These are phyloP conservation scores for Drosophila kikkawai DNA, from an alignment of 1,140 invertebrate genomes.

Conservation along the genomic window DNA sequence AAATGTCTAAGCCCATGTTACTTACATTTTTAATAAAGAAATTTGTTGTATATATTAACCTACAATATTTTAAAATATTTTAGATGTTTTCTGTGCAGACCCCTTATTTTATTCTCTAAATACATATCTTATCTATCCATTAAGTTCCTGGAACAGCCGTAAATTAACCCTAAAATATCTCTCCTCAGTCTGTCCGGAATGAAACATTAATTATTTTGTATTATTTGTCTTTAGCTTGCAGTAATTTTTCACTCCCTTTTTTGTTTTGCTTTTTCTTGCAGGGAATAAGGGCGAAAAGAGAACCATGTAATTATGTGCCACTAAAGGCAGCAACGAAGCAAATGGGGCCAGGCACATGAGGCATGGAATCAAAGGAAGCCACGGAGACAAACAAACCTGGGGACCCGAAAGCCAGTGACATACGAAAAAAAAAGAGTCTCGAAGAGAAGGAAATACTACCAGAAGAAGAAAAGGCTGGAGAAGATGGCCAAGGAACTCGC, in stretches of 20 bases:
- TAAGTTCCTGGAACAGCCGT: slow-evolving; percentile 3
- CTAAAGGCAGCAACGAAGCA: slow-evolving; percentile 68
- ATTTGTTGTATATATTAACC: too few species aligned
- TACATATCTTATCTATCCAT: slow-evolving; percentile 2
- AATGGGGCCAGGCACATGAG: slow-evolving; percentile 64
- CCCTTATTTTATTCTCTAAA: neutral
- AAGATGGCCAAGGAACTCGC: slow-evolving; percentile 28
- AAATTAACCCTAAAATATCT: slow-evolving; percentile 40
- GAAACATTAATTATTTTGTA: slow-evolving; percentile 44
- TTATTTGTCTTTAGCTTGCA: slow-evolving; percentile 39
- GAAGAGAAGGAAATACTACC: slow-evolving; percentile 16
- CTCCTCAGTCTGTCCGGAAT: slow-evolving; percentile 1
- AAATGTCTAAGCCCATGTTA: too few species aligned
- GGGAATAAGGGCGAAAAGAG: slow-evolving; percentile 7
- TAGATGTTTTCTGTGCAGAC: too few species aligned
- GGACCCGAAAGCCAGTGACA: slow-evolving; percentile 51
- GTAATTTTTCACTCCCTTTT: slow-evolving; percentile 63
- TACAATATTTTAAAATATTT: neutral
- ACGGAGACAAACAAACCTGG: slow-evolving; percentile 41
- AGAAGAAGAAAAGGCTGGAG: slow-evolving; percentile 3
- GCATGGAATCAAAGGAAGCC: slow-evolving; percentile 38
- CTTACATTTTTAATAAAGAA: too few species aligned
- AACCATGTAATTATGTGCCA: slow-evolving; percentile 73
- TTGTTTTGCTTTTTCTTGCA: slow-evolving; percentile 17
- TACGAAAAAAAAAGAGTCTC: slow-evolving; percentile 32